Percentiles rank a stretch among this genome's conserved stretches.
These are phyloP conservation scores for Hemicordylus capensis DNA, from an alignment of 2,113 vertebrate genomes.

Conservation along the genomic window DNA sequence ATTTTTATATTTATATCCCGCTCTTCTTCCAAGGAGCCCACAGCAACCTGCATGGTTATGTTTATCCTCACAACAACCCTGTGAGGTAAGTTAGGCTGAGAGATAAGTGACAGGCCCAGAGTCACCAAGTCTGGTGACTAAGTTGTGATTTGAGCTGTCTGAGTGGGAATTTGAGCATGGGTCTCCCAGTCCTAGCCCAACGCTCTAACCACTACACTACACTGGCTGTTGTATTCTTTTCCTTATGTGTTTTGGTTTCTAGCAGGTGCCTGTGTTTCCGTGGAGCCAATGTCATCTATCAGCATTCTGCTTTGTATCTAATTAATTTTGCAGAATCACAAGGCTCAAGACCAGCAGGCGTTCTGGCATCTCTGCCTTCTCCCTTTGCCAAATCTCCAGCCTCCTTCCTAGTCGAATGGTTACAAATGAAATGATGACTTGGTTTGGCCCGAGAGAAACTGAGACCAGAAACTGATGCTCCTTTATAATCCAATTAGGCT, in stretches of 20 bases:
- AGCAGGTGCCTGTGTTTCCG: neutral
- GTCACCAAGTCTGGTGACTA: no score
- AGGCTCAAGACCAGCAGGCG: neutral
- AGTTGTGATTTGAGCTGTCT: no score
- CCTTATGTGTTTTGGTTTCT: neutral
- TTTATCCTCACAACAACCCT: no score
- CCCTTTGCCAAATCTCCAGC: neutral
- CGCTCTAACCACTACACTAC: no score
- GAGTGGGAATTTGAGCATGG: no score
- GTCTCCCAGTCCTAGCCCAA: no score
- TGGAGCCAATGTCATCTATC: neutral
- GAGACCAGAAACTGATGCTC: constrained; percentile 6
- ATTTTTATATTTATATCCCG: no score
- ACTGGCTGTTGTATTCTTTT: no score
- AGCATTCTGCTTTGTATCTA: neutral
- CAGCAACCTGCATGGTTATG: no score
- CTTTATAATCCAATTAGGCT: constrained; percentile 55
- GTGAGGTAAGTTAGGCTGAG: no score
- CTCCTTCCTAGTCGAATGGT: constrained; percentile 31
- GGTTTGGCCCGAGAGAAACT: neutral
- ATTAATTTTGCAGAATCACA: constrained; percentile 30
- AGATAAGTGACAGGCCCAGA: no score
- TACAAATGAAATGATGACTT: constrained; percentile 18
- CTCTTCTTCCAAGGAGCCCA: no score
- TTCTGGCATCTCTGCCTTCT: neutral